Conservation (phyloP, 2,797 vertebrate species). For the Micromesistius poutassou region DNA sequence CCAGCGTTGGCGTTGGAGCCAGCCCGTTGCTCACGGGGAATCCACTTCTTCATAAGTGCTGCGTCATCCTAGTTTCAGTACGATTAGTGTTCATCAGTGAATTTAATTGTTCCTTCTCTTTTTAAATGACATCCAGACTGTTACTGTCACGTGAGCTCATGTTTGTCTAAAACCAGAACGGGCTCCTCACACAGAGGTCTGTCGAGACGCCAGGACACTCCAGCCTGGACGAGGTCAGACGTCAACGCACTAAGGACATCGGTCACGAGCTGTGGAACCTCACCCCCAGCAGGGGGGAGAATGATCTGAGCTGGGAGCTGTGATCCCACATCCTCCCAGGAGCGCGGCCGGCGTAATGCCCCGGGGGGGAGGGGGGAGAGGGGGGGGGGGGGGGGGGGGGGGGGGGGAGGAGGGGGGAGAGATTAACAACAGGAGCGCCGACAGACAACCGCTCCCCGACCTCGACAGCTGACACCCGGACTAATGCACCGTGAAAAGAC, state of each 20-base stretch:
- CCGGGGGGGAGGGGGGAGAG: no score
- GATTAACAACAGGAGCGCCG: constrained; percentile 44
- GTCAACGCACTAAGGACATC: neutral
- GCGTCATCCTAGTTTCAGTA: neutral
- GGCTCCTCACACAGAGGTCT: neutral
- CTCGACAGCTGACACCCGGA: constrained; percentile 26
- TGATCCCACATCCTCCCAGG: constrained; percentile 35
- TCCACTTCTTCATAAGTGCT: neutral
- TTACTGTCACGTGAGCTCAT: neutral
- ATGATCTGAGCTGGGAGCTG: constrained; percentile 16
- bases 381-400: neutral
- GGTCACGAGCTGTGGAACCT: neutral
- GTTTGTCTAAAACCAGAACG: neutral
- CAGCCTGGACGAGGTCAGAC: neutral
- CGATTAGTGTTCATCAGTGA: neutral
- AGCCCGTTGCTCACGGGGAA: neutral
- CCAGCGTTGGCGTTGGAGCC: neutral
- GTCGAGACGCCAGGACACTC: neutral
- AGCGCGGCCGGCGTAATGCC: constrained; percentile 5
- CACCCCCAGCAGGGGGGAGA: constrained; percentile 1
- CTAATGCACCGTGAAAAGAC: constrained; percentile 32
- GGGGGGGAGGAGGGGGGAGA: constrained; percentile 21
- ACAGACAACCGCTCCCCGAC: constrained; percentile 38
- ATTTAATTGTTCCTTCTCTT: neutral
- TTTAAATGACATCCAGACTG: neutral